Base-by-base conservation (phyloP, 2,113 vertebrate species). In the Cyprinodon brontotheroides region DNA sequence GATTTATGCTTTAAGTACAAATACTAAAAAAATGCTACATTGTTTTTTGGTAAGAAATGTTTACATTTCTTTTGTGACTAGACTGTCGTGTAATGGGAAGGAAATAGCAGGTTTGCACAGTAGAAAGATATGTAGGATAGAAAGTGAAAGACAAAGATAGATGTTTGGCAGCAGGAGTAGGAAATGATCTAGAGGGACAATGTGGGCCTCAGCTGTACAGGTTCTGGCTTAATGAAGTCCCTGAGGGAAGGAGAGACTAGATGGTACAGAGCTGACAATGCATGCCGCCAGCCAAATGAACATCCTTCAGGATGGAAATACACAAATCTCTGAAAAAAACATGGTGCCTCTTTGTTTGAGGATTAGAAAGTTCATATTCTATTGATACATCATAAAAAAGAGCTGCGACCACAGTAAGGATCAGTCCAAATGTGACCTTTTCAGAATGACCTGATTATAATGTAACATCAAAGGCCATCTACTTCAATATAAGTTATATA, bases 221-320 rank as follows among this genome's bases (percentile, higher is more conserved):
- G 87, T 85, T 75, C 78, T 12, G 69, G 78, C 76, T 83, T 92
- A 91, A 93, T 90, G 88, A 93, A 87, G 90, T 89, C 90, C 91
- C 89, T 3, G 15, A 83, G 88, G 86, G 88, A 50, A 80, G 74
- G 48, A 82, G 66, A 75, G 74, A 79, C 62, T 29, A 73, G 77
- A 90, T 86, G 79, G 79, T 81, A 85, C 77, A 60, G 75, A 68
- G 89, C 79, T 86, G 83, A 89, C 82, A 81, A 82, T 72, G 82
- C 77, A 84, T 29, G 79, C 84, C 85, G 86, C 79, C 85, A 83
- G 68, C 61, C 62, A 82, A 81, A 86, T 73, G 72, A 85, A 89
- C 66, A 13, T 76, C 57, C 65, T 69, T 61, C 65, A 47, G 47
- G 50, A 75, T 3, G 40, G 14, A 59, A 71, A 45, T 40, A 40